These are phyloP conservation scores for Protomyctophum bolini DNA, from an alignment of 2,113 vertebrate species.

Conservation along the genomic window DNA sequence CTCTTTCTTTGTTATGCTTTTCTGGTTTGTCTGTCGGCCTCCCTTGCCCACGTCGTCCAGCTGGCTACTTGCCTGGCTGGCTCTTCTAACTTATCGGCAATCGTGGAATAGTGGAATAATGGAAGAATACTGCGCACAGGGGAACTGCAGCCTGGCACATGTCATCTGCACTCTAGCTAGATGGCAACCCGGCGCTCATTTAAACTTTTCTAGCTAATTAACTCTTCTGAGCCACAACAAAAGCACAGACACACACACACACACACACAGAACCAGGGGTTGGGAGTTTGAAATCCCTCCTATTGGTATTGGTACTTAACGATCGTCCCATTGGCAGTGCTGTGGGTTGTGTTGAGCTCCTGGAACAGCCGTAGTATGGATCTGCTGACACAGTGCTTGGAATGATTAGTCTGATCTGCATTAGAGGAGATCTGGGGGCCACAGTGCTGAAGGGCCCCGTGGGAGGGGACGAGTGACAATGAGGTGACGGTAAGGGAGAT, in stretches of 20 bases:
- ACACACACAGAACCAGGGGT: background rate
- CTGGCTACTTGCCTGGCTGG: background rate
- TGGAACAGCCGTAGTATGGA: slow-evolving; percentile 35
- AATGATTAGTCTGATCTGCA: slow-evolving; percentile 21
- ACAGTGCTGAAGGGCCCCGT: background rate
- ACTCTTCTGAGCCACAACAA: slow-evolving; percentile 5
- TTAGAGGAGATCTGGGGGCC: background rate
- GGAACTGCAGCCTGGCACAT: background rate
- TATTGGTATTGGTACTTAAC: slow-evolving; percentile 1
- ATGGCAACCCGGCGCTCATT: slow-evolving; percentile 13
- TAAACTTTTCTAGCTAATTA: slow-evolving; percentile 52
- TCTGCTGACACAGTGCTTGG: slow-evolving; percentile 20
- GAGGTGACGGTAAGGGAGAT: no score
- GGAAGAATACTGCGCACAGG: background rate
- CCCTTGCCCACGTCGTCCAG: no score
- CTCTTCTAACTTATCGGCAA: background rate
- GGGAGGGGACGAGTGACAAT: background rate
- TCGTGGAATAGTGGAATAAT: background rate
- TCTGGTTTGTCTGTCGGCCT: no score
- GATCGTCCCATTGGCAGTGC: slow-evolving; percentile 31
- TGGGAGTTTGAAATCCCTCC: no score
- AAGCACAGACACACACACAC: background rate
- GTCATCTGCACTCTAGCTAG: background rate
- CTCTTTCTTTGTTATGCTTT: no score
- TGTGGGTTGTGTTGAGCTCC: background rate